Evolutionary conservation across 2,888 invertebrate species (phyloP).

Genomic region (Melinaea menophilus): DNA sequence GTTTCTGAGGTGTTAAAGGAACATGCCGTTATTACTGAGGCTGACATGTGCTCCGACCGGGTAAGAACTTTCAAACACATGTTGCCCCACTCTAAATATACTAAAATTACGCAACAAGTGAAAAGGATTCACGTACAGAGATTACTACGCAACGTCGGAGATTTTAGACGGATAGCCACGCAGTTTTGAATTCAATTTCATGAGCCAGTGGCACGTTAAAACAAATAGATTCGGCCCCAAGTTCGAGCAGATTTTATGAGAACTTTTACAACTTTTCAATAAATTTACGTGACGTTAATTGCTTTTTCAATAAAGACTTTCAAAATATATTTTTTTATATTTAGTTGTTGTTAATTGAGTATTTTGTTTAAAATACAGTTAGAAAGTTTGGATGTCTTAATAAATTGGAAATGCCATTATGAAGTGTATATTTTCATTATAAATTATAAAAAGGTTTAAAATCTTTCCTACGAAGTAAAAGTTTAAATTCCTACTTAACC

Average conservation of each 20-base stretch:
- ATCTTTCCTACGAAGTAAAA: conserved; percentile 3
- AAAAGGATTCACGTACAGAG: conserved; percentile 32
- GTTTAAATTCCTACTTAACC: conserved; percentile 8
- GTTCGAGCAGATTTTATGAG: conserved; percentile 15
- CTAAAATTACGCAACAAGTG: conserved; percentile 39
- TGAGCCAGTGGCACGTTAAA: conserved; percentile 31
- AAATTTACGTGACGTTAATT: conserved; percentile 5
- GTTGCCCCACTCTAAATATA: conserved; percentile 35
- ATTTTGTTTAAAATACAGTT: no score
- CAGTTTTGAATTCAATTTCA: conserved; percentile 33
- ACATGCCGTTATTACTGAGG: conserved; percentile 46
- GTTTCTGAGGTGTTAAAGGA: conserved; percentile 46
- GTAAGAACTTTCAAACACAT: conserved; percentile 39
- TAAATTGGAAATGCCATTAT: background rate
- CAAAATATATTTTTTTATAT: background rate
- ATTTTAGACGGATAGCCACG: conserved; percentile 27
- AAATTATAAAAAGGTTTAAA: conserved; percentile 7
- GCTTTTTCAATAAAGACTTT: conserved; percentile 4
- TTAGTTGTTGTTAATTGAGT: background rate
- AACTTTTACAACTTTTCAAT: conserved; percentile 1
- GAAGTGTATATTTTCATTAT: conserved; percentile 2
- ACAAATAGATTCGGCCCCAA: conserved; percentile 29
- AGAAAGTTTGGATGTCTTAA: no score
- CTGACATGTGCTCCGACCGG: conserved; percentile 40
- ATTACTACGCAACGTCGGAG: conserved; percentile 27